A percentile compares a stretch with the other conserved stretches of the same genome.
phyloP scores from a whole-genome alignment of 2,888 invertebrate species.

The Pammene aurita region DNA sequence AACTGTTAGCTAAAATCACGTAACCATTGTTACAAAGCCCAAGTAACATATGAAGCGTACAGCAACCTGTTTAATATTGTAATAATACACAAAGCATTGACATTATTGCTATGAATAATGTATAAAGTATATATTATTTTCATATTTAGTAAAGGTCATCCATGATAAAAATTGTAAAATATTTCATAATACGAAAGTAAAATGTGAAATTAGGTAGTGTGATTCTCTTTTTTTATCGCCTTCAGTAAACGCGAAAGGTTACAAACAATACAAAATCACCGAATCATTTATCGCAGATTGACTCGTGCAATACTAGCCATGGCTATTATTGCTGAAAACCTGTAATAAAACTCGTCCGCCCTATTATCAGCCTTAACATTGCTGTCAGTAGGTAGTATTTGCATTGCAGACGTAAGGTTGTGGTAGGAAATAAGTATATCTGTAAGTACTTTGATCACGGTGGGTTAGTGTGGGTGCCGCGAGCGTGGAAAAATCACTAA shows the following conservation, averaged over 20 bases:
- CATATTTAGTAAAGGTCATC: no score
- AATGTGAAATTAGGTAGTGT: conserved; percentile 24
- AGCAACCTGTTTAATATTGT: conserved; percentile 39
- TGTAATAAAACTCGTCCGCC: conserved; percentile 23
- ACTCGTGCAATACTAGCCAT: conserved; percentile 41
- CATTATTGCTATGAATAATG: neutral
- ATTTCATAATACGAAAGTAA: conserved; percentile 2
- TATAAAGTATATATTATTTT: neutral
- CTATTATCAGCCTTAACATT: neutral
- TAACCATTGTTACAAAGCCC: conserved; percentile 69
- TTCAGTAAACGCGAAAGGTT: conserved; percentile 34
- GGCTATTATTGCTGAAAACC: conserved; percentile 41
- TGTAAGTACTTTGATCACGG: conserved; percentile 36
- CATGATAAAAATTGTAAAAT: conserved; percentile 7
- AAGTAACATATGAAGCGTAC: conserved; percentile 46
- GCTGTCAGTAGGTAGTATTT: conserved; percentile 3
- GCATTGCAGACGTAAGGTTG: conserved; percentile 1
- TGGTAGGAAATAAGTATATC: conserved; percentile 28
- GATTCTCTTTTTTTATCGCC: conserved; percentile 36
- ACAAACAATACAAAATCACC: conserved; percentile 41
- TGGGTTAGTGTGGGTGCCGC: conserved; percentile 44
- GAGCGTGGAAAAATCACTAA: conserved; percentile 60
- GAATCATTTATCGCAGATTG: conserved; percentile 41
- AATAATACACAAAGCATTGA: conserved; percentile 29
- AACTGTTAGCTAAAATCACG: conserved; percentile 70